A percentile compares a stretch with the other conserved stretches of the same genome.
Evolutionary conservation across 2,888 invertebrate species (phyloP).

Genomic region (Protodeltote pygarga): DNA sequence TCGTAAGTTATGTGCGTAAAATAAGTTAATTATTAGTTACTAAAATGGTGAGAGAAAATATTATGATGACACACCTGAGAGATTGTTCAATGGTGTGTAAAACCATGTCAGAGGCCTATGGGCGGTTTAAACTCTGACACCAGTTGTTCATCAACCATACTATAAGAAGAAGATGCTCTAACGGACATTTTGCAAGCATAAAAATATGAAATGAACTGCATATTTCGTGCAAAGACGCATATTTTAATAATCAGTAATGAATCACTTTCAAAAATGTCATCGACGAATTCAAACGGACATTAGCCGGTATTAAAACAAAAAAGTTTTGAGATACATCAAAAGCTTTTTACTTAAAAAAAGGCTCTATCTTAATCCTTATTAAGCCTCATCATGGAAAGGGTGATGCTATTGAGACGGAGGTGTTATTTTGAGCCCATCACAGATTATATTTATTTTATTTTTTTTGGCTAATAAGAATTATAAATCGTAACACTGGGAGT

Average conservation of each 20-base stretch:
- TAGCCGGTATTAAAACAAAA: constrained; percentile 55
- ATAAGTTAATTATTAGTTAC: too few species aligned
- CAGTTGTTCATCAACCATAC: too few species aligned
- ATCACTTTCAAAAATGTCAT: constrained; percentile 51
- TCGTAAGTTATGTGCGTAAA: too few species aligned
- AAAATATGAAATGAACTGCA: constrained; percentile 8
- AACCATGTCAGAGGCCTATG: too few species aligned
- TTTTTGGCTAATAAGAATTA: constrained; percentile 57
- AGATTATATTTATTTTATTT: constrained; percentile 71
- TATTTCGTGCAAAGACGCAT: constrained; percentile 15
- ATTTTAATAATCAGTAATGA: constrained; percentile 36
- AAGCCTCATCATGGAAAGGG: constrained; percentile 77
- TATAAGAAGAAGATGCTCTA: too few species aligned
- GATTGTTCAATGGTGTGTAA: too few species aligned
- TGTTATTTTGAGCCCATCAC: constrained; percentile 79
- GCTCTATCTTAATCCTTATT: constrained; percentile 85
- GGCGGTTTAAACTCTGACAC: too few species aligned
- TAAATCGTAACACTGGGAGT: constrained; percentile 77
- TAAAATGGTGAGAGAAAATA: too few species aligned
- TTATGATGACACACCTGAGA: too few species aligned
- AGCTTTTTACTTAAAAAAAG: constrained; percentile 82
- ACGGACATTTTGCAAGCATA: too few species aligned
- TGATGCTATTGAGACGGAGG: constrained; percentile 76
- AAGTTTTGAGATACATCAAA: constrained; percentile 74
- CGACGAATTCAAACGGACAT: constrained; percentile 56